Conservation (phyloP, 2,113 vertebrate species). For the Vulpes vulpes region DNA sequence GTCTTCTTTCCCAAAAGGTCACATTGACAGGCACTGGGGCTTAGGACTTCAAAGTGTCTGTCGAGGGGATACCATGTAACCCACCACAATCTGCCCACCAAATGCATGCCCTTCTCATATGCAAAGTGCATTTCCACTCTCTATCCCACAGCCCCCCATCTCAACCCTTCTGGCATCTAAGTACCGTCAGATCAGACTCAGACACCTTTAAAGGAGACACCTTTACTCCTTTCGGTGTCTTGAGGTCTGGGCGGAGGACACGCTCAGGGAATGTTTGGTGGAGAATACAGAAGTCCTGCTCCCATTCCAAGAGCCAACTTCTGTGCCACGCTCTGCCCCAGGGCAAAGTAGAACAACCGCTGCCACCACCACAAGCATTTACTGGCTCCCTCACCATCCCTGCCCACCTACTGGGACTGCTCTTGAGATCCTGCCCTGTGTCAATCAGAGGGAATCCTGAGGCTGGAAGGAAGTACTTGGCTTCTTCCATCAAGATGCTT, state of each 20-base stretch:
- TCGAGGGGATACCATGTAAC: background rate
- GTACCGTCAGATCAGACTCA: background rate
- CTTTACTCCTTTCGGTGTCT: background rate
- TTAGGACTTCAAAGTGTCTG: background rate
- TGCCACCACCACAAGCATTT: background rate
- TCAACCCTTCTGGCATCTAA: background rate
- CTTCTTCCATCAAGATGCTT: background rate
- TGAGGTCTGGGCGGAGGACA: background rate
- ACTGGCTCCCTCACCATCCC: background rate
- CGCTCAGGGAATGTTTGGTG: background rate
- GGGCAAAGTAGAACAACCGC: rapidly evolving
- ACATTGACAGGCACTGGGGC: background rate
- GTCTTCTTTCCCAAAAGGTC: background rate
- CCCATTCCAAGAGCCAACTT: background rate
- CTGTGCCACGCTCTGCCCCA: background rate
- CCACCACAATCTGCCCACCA: background rate
- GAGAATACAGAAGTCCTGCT: background rate
- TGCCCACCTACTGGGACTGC: background rate
- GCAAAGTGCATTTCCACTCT: no score
- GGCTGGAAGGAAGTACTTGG: background rate
- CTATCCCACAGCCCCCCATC: background rate
- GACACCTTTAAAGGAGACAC: background rate
- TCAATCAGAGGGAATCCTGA: no score
- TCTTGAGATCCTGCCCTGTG: background rate
- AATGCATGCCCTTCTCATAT: background rate